Evolutionary conservation across 1,140 invertebrate genomes (phyloP).

Genomic region (Thaumatotibia leucotreta): DNA sequence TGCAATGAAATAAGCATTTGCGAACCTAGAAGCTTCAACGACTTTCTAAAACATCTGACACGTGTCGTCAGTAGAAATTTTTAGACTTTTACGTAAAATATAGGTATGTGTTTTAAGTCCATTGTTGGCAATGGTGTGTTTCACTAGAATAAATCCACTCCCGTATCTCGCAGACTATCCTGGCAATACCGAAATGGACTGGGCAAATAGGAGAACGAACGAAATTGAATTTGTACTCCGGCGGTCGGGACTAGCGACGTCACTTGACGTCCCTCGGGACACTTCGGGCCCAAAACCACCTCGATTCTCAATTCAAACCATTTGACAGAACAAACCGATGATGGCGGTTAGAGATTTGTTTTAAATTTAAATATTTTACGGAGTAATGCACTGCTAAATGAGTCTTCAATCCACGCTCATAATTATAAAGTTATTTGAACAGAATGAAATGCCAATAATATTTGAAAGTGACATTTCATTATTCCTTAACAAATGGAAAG

Average conservation of each 20-base stretch:
- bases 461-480: neutral
- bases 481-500: neutral
- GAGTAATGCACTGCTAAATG: constrained; percentile 5
- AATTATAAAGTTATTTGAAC: neutral
- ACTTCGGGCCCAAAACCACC: constrained; percentile 21
- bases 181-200: constrained; percentile 51
- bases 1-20: too few species aligned
- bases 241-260: constrained; percentile 24
- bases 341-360: constrained; percentile 10
- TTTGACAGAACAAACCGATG: constrained; percentile 14
- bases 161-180: constrained; percentile 35
- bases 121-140: neutral
- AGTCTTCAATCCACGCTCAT: neutral
- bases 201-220: constrained; percentile 47
- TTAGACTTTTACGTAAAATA: too few species aligned
- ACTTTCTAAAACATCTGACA: too few species aligned
- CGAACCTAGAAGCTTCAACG: too few species aligned
- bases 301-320: constrained; percentile 19
- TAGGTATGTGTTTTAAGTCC: neutral
- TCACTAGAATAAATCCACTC: constrained; percentile 34
- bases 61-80: too few species aligned
- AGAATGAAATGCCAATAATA: neutral
- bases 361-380: constrained; percentile 17
- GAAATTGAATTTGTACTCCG: constrained; percentile 58
- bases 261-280: constrained; percentile 31